These are phyloP conservation scores for Odontocolon sp. DNA, from an alignment of 2,888 invertebrate species.

Conservation along the genomic window DNA sequence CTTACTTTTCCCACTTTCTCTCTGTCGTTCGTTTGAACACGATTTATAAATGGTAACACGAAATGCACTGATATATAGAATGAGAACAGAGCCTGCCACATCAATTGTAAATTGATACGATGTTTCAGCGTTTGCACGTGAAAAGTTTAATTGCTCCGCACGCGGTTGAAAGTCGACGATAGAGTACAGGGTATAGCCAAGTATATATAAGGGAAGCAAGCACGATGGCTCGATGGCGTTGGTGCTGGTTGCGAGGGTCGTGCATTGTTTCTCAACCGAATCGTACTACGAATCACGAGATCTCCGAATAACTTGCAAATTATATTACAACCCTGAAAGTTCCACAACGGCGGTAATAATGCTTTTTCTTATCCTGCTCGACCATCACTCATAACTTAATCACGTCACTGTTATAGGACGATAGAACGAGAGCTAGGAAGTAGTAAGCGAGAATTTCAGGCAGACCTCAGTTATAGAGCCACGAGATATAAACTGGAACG, in stretches of 20 bases:
- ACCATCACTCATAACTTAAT: constrained; percentile 61
- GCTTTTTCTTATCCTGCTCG: constrained; percentile 59
- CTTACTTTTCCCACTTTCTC: constrained; percentile 7
- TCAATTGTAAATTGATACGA: constrained; percentile 65
- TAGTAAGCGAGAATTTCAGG: constrained; percentile 22
- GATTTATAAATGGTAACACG: constrained; percentile 55
- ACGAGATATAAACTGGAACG: constrained; percentile 8
- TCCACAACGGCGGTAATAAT: constrained; percentile 51
- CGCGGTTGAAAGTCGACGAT: constrained; percentile 53
- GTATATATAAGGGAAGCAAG: constrained; percentile 69
- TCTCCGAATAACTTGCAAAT: constrained; percentile 64
- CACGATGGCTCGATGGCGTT: constrained; percentile 41
- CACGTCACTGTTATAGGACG: constrained; percentile 46
- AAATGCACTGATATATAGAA: constrained; percentile 43
- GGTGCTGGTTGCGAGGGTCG: constrained; percentile 45
- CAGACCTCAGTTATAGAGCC: too few species aligned
- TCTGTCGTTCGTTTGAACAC: constrained; percentile 43
- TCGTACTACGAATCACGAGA: constrained; percentile 63
- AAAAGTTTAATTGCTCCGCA: constrained; percentile 63
- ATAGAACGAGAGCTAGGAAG: constrained; percentile 5
- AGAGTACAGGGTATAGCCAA: constrained; percentile 60
- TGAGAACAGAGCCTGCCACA: constrained; percentile 59
- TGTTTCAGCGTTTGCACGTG: constrained; percentile 54
- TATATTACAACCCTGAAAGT: constrained; percentile 67
- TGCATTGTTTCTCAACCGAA: constrained; percentile 58